Base-by-base conservation (phyloP, 2,888 invertebrate species). In the Lacanobia oleracea region DNA sequence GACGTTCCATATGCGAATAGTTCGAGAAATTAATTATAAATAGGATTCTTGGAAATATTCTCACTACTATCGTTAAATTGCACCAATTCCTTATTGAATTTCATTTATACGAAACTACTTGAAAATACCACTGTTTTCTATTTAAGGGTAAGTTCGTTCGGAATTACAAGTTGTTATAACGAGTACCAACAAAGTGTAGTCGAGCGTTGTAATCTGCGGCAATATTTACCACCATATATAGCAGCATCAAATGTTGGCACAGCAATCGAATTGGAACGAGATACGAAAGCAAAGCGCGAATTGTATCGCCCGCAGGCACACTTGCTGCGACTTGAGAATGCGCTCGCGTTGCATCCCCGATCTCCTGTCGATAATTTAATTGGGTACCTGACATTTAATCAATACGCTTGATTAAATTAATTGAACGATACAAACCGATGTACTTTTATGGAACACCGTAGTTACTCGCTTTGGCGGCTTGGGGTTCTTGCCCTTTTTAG, bases 311-410 rank as follows among this genome's bases (percentile, higher is more conserved):
- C 84, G 87, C 84, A 87, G 90, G 88, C 87, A 81, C 86, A 83
- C 77, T 80, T 79, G 75, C 72, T 68, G 79, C 82, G 85, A 77
- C 86, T 87, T 83, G 83, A 87, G 89, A 91, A 81, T 87, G 88
- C 90, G 85, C 87, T 86, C 84, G 85, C 81, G 81, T 85, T 86
- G 88, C 90, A 88, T 88, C 88, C 88, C 82, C 90, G 88, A 90
- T 90, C 87, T 89, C 86, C 87, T 84, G 85, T 86, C 91, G 91
- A 94, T 94, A 93, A 93, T 94, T 93, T 94, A 94, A 95, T 94
- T 94, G 94, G 93, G 90, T 91, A 92, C 90, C 92, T 94, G 94
- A 94, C 92, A 93, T 94, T 94, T 95, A 94, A 94, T 94, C 94
- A 94, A 94, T 93, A 92, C 91, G 85, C 88, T 91, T 92, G 93